phyloP scores from a whole-genome alignment of 2,888 invertebrate species.

The Acrobasis repandana region DNA sequence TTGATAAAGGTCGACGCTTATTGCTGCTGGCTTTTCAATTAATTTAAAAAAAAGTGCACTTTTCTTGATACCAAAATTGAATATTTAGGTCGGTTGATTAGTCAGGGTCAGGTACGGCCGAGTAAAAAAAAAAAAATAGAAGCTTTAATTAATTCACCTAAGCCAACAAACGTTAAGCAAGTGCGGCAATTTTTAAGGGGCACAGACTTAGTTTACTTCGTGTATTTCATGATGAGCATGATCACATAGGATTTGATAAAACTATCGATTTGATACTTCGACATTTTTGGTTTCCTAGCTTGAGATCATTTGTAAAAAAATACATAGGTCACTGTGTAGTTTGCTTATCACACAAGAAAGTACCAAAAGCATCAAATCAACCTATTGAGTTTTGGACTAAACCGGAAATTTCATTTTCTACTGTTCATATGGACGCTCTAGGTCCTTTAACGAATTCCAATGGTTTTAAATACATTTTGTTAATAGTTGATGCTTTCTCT shows the following conservation, averaged over 20 bases:
- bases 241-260: too few species aligned
- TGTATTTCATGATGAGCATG: slow-evolving; percentile 25
- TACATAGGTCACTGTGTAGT: too few species aligned
- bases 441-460: background rate
- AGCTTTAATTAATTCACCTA: background rate
- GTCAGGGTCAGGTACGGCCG: too few species aligned
- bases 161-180: background rate
- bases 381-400: too few species aligned
- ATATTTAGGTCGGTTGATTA: too few species aligned
- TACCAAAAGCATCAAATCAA: too few species aligned
- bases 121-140: background rate
- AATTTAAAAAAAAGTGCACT: slow-evolving; percentile 17
- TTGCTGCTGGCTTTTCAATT: background rate
- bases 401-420: slow-evolving; percentile 22
- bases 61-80: too few species aligned
- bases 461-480: background rate
- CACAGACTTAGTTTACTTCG: slow-evolving; percentile 36
- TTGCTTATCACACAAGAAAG: too few species aligned
- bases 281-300: too few species aligned
- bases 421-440: slow-evolving; percentile 19
- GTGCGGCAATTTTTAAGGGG: slow-evolving; percentile 29
- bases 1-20: background rate
- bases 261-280: too few species aligned
- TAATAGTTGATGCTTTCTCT: background rate
- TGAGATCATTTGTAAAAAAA: too few species aligned